A percentile compares a stretch with the other conserved stretches of the same genome.
These are phyloP conservation scores for Morbakka virulenta DNA, from an alignment of 30 jellyfish, hydroid and myxozoan genomes.

Conservation along the genomic window DNA sequence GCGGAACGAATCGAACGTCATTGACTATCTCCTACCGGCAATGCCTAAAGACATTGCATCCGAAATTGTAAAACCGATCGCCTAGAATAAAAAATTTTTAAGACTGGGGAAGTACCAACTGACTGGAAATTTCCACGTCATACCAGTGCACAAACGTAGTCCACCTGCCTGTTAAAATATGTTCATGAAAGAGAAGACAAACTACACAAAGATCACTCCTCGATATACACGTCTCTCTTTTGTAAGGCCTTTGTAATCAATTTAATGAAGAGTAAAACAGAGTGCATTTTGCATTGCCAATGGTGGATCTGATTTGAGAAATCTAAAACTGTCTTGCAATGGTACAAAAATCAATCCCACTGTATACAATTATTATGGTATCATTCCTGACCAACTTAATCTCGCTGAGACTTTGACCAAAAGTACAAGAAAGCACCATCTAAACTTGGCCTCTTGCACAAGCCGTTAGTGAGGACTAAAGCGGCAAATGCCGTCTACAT, in stretches of 20 bases:
- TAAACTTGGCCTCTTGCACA: slow-evolving; percentile 60
- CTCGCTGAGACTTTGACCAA: slow-evolving; percentile 42
- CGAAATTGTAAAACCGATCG: too few relatives aligned
- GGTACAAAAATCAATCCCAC: slow-evolving; percentile 9
- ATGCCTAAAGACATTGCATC: too few relatives aligned
- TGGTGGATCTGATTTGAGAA: not conserved
- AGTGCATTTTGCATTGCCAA: slow-evolving; percentile 34
- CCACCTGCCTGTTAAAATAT: too few relatives aligned
- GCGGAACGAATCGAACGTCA: too few relatives aligned
- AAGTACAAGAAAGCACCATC: slow-evolving; percentile 57
- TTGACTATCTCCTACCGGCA: too few relatives aligned
- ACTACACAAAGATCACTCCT: slow-evolving; percentile 43
- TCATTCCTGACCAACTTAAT: slow-evolving; percentile 22
- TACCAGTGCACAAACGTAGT: too few relatives aligned
- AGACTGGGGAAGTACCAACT: too few relatives aligned
- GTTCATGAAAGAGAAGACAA: slow-evolving; percentile 22
- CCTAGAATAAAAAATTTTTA: too few relatives aligned
- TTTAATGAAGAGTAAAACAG: slow-evolving; percentile 39
- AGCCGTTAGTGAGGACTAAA: slow-evolving; percentile 26
- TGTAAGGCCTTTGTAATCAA: slow-evolving; percentile 32
- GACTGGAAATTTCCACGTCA: too few relatives aligned
- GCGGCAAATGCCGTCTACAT: slow-evolving; percentile 61
- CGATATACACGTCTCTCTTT: slow-evolving; percentile 22
- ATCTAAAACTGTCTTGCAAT: slow-evolving; percentile 28
- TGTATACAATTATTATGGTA: slow-evolving; percentile 23